Base-by-base conservation (phyloP, 1,140 invertebrate genomes). In the honey bee (Apis mellifera) region DNA sequence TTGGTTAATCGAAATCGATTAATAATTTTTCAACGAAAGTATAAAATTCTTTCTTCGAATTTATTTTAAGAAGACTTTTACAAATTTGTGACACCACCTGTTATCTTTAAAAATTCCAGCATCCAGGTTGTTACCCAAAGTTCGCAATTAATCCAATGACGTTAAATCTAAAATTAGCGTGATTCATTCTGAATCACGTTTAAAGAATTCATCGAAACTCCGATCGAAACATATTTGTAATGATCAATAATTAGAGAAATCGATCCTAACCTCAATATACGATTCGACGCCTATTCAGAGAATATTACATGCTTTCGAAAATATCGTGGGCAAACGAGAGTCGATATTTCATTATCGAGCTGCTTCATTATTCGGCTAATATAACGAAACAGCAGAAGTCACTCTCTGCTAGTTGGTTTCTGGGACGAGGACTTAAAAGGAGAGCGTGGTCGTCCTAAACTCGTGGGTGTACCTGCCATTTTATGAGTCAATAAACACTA, bases 401-500 rank as follows among this genome's bases (percentile, higher is more conserved):
- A 60, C 54, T 68, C 54, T 68, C 59, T 19, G 42, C 73, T 32
- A 19, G 17, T n/a, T 55, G 42, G 42, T 32, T 69, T 69, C 64
- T 65, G 66, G 66, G 60, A 72, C 52, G 73, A 64, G 54, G 81
- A 78, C 57, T 55, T 71, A 83, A 78, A 78, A 78, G 75, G 68
- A 70, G 60, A 72, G 32, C 59, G 68, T 70, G 60, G 54, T 72
- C 66, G 26, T 82, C 26, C 42, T 76, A 78, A 60, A 66, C 32
- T 55, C 60, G 82, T 71, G 50, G 60, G 66, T 50, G 65, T 74
- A 66, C 23, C 52, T 65, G n/a, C 52, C 70, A 64, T 74, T 42
- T 74, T 74, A 50, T 21, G 70, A 12, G 12, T 65, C 52, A 13
- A 72, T 79, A 72, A 73, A 72, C 15, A 72, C 15, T 55, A 55